Percentiles rank a stretch among this genome's conserved stretches.
Evolutionary conservation across 2,888 invertebrate genomes (phyloP).

Genomic region (Aquatica leii): DNA sequence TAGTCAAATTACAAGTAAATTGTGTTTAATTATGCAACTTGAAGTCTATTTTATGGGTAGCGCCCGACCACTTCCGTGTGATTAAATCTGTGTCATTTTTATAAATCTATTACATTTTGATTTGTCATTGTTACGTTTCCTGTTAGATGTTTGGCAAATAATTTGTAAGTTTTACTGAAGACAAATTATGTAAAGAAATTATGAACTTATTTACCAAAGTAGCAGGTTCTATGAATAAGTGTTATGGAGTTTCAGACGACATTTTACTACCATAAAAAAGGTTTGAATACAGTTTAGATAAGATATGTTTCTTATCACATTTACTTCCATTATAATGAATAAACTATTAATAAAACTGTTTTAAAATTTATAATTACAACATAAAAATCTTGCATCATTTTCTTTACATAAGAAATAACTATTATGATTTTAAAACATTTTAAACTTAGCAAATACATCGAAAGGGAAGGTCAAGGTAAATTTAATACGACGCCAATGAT

Average conservation of each 20-base stretch:
- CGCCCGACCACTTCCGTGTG: neutral
- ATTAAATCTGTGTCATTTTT: slow-evolving; percentile 7
- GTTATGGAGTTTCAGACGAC: neutral
- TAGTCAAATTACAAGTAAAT: slow-evolving; percentile 1
- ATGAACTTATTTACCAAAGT: no score
- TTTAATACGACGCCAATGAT: slow-evolving; percentile 4
- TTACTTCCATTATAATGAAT: slow-evolving; percentile 3
- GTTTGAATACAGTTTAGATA: slow-evolving; percentile 2
- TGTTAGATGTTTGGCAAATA: no score
- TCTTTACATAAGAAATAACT: neutral
- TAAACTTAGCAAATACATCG: slow-evolving; percentile 23
- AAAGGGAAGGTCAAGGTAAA: slow-evolving; percentile 35
- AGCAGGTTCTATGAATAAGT: neutral
- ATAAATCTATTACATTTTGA: neutral
- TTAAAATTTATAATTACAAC: neutral
- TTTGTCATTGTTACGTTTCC: no score
- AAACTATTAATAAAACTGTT: neutral
- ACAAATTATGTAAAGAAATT: no score
- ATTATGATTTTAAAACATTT: no score
- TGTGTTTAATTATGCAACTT: slow-evolving; percentile 10
- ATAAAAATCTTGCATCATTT: neutral
- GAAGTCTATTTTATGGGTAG: neutral
- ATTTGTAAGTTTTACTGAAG: no score
- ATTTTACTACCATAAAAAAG: neutral
- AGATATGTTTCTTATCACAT: neutral